phyloP scores from a whole-genome alignment of 2,797 vertebrate genomes.

The Acanthornis magna region DNA sequence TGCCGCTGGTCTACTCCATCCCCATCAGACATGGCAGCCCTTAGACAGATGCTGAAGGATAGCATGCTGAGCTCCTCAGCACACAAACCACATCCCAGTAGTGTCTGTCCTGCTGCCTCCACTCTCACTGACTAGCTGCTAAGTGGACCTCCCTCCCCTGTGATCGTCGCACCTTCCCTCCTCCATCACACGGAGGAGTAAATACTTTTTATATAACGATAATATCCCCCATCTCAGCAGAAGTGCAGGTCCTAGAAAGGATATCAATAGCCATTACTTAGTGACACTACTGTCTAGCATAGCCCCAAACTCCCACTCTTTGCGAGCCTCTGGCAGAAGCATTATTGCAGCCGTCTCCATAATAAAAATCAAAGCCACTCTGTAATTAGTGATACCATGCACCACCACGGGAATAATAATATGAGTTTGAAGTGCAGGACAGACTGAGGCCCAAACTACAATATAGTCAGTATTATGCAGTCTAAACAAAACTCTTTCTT shows the following conservation, averaged over 20 bases:
- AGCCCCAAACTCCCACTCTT: background rate
- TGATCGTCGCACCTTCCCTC: background rate
- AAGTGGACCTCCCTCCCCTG: background rate
- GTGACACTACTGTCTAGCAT: background rate
- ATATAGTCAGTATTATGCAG: background rate
- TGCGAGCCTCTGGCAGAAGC: background rate
- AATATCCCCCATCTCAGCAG: background rate
- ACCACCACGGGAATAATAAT: background rate
- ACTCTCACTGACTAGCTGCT: background rate
- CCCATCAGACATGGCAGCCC: background rate
- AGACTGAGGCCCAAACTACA: background rate
- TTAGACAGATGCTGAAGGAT: background rate
- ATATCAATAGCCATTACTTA: background rate
- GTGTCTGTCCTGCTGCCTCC: background rate
- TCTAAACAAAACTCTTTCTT: background rate
- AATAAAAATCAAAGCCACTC: background rate
- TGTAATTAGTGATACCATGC: background rate
- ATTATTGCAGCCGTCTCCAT: background rate
- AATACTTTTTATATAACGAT: background rate
- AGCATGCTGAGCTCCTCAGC: background rate
- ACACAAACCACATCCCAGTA: background rate
- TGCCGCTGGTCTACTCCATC: background rate
- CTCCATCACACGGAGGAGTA: background rate
- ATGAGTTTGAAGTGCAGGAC: background rate
- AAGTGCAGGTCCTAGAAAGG: background rate